These are phyloP conservation scores for Ovibos moschatus DNA, from an alignment of 2,113 vertebrate species.

Conservation along the genomic window DNA sequence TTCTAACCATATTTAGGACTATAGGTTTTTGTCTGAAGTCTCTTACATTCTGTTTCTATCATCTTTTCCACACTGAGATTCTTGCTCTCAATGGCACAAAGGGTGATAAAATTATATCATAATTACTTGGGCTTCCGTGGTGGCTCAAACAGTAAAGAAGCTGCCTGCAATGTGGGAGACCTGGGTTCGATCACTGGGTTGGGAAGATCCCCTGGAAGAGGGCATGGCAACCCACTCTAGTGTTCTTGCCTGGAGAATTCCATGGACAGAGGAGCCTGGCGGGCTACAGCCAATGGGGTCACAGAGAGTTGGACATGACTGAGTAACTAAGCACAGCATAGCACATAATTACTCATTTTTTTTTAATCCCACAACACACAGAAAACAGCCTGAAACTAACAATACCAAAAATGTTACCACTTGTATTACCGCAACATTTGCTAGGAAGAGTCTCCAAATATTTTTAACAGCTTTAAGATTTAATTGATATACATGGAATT, in stretches of 20 bases:
- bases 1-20: background rate
- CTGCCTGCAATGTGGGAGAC: background rate
- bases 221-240: background rate
- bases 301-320: accelerated
- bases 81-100: background rate
- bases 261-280: background rate
- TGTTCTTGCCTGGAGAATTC: background rate
- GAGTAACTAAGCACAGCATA: background rate
- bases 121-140: background rate
- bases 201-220: background rate
- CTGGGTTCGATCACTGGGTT: background rate
- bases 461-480: background rate
- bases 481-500: background rate
- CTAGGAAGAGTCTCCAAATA: background rate
- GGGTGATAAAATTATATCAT: background rate
- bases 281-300: accelerated
- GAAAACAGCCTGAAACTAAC: background rate
- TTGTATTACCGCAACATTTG: background rate
- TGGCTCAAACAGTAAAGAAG: background rate
- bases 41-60: background rate
- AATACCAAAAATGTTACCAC: background rate
- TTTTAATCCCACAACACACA: background rate
- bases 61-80: background rate
- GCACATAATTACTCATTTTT: background rate
- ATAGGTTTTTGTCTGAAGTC: background rate